phyloP scores from a whole-genome alignment of 35 echinoderm and acorn worm genomes.

The Acanthaster planci region DNA sequence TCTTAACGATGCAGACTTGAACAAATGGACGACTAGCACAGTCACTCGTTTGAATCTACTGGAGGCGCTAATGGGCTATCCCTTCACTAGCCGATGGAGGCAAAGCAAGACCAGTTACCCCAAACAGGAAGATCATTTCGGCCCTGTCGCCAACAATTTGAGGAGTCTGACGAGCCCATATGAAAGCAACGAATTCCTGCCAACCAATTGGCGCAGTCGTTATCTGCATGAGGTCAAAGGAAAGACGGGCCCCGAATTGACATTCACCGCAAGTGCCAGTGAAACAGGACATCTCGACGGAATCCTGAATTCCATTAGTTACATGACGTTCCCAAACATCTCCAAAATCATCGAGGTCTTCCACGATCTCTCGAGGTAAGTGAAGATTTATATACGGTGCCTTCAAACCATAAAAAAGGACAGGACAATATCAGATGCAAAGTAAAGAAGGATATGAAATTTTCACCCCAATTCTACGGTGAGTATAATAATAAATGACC shows the following conservation, averaged over 20 bases:
- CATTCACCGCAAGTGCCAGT: neutral
- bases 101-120: neutral
- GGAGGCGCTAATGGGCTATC: neutral
- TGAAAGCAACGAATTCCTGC: neutral
- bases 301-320: neutral
- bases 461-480: too few relatives aligned
- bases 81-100: neutral
- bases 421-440: too few relatives aligned
- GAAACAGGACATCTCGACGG: neutral
- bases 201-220: neutral
- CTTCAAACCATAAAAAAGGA: too few relatives aligned
- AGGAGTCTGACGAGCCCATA: neutral
- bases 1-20: neutral
- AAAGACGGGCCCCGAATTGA: neutral
- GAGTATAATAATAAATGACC: too few relatives aligned
- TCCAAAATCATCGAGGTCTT: too few relatives aligned
- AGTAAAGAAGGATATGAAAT: neutral
- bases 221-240: neutral
- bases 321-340: too few relatives aligned
- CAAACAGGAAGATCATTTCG: neutral
- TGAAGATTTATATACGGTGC: too few relatives aligned
- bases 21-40: neutral
- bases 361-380: too few relatives aligned
- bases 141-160: neutral
- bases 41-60: neutral